Evolutionary conservation across 2,113 vertebrate genomes (phyloP).

Genomic region (Megaleporinus macrocephalus): DNA sequence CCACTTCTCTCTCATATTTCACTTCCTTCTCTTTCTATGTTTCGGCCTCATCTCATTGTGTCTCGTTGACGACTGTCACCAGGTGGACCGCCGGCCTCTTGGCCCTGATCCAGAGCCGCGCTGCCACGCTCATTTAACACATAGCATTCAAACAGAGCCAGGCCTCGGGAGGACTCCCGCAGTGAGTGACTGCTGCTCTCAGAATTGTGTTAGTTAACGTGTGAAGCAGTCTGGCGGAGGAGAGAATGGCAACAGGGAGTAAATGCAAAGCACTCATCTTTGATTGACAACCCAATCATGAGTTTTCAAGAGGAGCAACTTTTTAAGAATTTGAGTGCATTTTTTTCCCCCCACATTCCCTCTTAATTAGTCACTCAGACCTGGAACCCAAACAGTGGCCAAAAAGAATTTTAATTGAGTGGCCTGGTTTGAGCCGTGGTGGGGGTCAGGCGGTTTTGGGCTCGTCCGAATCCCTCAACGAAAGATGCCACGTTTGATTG

Average conservation of each 20-base stretch:
- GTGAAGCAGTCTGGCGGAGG: constrained; percentile 11
- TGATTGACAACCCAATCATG: constrained; percentile 50
- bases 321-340: constrained; percentile 38
- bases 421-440: constrained; percentile 25
- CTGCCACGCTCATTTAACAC: constrained; percentile 24
- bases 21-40: neutral
- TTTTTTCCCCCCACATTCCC: constrained; percentile 33
- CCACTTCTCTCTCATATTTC: neutral
- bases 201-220: constrained; percentile 24
- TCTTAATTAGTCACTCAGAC: constrained; percentile 47
- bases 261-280: constrained; percentile 36
- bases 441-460: constrained; percentile 30
- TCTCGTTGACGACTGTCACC: constrained; percentile 24
- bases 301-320: constrained; percentile 39
- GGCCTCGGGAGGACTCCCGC: neutral
- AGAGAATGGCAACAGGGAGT: constrained; percentile 13
- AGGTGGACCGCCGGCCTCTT: constrained; percentile 5
- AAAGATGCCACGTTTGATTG: neutral
- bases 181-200: constrained; percentile 3
- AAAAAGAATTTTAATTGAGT: constrained; percentile 50
- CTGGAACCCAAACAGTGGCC: constrained; percentile 39
- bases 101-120: constrained; percentile 1
- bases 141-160: constrained; percentile 15
- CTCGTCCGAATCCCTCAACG: constrained; percentile 4
- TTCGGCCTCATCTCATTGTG: neutral